These are phyloP conservation scores for Tetramorium simillimum DNA, from an alignment of 1,140 invertebrate species.

Conservation along the genomic window DNA sequence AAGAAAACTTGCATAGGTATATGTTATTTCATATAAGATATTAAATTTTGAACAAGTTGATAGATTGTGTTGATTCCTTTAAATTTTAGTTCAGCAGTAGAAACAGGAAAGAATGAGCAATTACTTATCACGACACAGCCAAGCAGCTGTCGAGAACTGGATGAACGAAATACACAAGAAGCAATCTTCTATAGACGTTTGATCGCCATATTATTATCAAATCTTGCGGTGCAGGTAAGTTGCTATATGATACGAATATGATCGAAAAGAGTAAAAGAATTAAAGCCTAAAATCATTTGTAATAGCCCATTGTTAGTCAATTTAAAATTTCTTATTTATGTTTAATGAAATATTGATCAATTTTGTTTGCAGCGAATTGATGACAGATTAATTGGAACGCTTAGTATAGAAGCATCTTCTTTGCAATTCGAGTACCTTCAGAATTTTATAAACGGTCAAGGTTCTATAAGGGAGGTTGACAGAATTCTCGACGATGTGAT, in stretches of 20 bases:
- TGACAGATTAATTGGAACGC: constrained; percentile 64
- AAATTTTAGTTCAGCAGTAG: constrained; percentile 1
- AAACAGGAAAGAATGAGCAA: not conserved
- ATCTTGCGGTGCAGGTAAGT: constrained; percentile 72
- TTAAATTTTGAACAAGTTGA: not conserved
- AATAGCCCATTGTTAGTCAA: not conserved
- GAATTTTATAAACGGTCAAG: constrained; percentile 70
- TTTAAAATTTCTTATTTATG: not conserved
- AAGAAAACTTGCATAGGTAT: not conserved
- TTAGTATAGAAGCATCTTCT: constrained; percentile 70
- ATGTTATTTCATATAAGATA: not conserved
- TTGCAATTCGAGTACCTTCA: constrained; percentile 71
- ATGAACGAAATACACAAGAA: constrained; percentile 38
- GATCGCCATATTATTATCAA: constrained; percentile 73
- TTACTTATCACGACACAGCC: not conserved
- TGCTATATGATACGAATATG: not conserved
- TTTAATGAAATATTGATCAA: not conserved
- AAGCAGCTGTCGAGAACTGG: not conserved
- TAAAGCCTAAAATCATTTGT: constrained; percentile 12
- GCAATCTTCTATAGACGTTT: constrained; percentile 74
- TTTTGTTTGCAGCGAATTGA: constrained; percentile 63
- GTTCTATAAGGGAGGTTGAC: constrained; percentile 76
- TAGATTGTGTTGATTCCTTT: not conserved
- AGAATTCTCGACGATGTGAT: constrained; percentile 73
- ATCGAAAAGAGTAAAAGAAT: not conserved